Conservation (phyloP, 35 echinoderm and acorn worm genomes). For the Ptychodera flava region DNA sequence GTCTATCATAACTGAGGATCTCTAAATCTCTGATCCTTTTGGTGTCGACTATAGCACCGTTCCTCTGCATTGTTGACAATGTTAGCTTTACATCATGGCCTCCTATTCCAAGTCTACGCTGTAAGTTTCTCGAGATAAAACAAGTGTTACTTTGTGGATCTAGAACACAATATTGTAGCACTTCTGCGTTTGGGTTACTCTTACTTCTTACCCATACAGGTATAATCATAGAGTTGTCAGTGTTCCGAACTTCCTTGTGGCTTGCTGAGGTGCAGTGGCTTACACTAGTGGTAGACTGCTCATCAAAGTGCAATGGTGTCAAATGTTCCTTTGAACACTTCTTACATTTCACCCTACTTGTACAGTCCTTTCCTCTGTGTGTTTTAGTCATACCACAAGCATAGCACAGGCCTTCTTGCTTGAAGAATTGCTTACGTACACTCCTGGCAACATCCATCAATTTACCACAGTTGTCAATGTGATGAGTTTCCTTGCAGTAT, state of each 20-base stretch:
- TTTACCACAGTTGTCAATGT: background rate
- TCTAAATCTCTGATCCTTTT: background rate
- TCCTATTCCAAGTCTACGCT: background rate
- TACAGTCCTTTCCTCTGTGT: background rate
- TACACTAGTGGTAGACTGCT: background rate
- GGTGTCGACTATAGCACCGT: background rate
- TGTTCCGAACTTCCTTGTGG: background rate
- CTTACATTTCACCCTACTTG: background rate
- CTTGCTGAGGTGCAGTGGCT: background rate
- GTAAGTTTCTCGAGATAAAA: background rate
- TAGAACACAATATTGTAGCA: background rate
- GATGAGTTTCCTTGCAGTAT: background rate
- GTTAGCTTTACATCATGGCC: background rate
- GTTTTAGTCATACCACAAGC: constrained; percentile 2
- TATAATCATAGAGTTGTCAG: constrained; percentile 7
- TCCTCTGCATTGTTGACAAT: background rate
- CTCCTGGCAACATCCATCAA: background rate
- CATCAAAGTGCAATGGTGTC: background rate
- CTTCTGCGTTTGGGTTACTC: background rate
- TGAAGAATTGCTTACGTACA: background rate
- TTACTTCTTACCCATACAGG: background rate
- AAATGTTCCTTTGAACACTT: background rate
- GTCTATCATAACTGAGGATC: background rate
- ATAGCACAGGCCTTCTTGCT: constrained; percentile 3
- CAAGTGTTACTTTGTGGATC: background rate